Evolutionary conservation across 2,113 vertebrate genomes (phyloP).

Genomic region (Alethe castanea): DNA sequence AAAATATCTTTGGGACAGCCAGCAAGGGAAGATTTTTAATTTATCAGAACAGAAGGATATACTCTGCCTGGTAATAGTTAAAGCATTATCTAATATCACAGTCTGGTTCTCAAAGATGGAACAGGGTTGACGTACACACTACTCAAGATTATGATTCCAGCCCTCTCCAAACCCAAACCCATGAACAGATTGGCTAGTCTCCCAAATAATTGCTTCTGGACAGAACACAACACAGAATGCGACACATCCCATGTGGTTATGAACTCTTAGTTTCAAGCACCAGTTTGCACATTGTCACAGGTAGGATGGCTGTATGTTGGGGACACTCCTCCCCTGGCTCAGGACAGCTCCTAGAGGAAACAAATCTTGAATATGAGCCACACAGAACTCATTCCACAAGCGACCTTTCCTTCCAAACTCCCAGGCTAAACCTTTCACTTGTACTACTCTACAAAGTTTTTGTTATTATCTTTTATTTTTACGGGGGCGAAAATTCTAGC

Average conservation of each 20-base stretch:
- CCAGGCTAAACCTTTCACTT: background rate
- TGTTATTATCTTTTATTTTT: background rate
- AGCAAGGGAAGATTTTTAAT: background rate
- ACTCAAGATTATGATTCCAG: background rate
- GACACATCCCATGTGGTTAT: background rate
- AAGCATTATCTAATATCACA: background rate
- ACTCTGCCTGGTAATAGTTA: background rate
- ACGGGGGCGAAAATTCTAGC: background rate
- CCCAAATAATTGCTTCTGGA: background rate
- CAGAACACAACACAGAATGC: background rate
- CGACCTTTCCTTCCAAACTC: background rate
- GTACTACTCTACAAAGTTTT: background rate
- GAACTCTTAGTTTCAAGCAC: background rate
- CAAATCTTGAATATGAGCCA: background rate
- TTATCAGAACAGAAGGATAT: background rate
- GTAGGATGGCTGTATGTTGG: rapidly evolving
- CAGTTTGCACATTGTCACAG: background rate
- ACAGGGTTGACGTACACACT: background rate
- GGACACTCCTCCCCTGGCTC: background rate
- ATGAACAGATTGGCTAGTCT: background rate
- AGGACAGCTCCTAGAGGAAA: background rate
- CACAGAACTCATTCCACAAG: background rate
- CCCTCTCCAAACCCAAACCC: background rate
- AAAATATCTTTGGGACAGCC: background rate
- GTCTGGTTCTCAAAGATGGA: background rate